phyloP scores from a whole-genome alignment of 1,140 invertebrate genomes.

The Paraescarpia echinospica region DNA sequence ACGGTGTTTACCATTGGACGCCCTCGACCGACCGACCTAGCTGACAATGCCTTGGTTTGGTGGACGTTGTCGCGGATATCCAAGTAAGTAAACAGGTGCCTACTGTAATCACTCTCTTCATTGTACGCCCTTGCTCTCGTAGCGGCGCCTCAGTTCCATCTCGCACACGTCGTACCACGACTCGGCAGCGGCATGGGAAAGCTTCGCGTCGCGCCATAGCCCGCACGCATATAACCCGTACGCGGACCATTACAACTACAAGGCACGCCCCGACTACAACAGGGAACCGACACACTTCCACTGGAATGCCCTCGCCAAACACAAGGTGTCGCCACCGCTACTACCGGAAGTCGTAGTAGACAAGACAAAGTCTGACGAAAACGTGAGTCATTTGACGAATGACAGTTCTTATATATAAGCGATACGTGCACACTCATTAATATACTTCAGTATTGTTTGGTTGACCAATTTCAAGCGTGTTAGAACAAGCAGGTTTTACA shows the following conservation, averaged over 20 bases:
- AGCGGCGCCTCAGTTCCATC: constrained; percentile 87
- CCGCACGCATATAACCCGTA: not conserved
- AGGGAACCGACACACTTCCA: constrained; percentile 30
- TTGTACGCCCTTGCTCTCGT: constrained; percentile 56
- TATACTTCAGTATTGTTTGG: not conserved
- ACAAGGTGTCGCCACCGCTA: constrained; percentile 28
- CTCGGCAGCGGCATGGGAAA: not conserved
- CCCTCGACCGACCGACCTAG: not conserved
- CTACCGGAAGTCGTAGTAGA: constrained; percentile 50
- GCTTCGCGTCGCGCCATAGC: constrained; percentile 19
- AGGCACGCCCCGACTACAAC: not conserved
- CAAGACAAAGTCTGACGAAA: constrained; percentile 48
- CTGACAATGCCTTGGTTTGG: not conserved
- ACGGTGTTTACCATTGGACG: not conserved
- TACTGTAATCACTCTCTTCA: not conserved
- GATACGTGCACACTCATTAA: not conserved
- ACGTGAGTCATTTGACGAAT: constrained; percentile 39
- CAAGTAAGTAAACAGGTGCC: not conserved
- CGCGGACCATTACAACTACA: not conserved
- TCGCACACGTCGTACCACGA: constrained; percentile 69
- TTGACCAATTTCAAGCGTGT: not conserved
- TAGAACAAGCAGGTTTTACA: too few species aligned
- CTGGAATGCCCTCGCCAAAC: constrained; percentile 23
- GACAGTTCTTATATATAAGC: not conserved
- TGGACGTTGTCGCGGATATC: not conserved